Conservation (phyloP, 2,888 invertebrate species). For the Euzetes globulus region DNA sequence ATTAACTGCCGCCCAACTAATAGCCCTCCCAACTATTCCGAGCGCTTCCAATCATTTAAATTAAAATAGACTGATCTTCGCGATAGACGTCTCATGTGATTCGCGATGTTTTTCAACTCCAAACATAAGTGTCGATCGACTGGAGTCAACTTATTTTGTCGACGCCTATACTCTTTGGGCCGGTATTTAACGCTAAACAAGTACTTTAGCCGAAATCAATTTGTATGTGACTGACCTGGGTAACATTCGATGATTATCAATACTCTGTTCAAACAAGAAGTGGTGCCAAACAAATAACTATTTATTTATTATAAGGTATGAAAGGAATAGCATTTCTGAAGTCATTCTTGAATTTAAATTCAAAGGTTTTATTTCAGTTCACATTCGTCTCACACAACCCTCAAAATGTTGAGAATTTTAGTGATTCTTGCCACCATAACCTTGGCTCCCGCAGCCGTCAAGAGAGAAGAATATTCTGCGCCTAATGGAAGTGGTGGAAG, state of each 20-base stretch:
- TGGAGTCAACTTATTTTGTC: background rate
- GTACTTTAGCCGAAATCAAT: constrained; percentile 10
- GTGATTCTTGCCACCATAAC: constrained; percentile 13
- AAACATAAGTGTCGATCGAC: background rate
- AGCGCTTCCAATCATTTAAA: constrained; percentile 13
- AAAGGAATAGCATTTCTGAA: background rate
- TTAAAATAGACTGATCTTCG: background rate
- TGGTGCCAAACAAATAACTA: background rate
- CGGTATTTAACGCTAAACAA: constrained; percentile 10
- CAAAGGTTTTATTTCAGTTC: background rate
- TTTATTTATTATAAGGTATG: constrained; percentile 5
- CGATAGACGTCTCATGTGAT: background rate
- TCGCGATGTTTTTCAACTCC: background rate
- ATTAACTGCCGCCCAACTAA: background rate
- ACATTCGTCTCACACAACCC: background rate
- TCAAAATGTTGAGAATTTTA: constrained; percentile 13
- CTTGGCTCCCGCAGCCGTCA: constrained; percentile 26
- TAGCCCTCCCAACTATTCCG: background rate
- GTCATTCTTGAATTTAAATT: background rate
- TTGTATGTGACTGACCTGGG: background rate
- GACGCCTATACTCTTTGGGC: background rate
- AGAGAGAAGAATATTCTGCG: constrained; percentile 27
- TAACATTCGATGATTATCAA: background rate
- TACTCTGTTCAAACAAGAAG: background rate
- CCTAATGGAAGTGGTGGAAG: constrained; percentile 11